Evolutionary conservation across 2,113 vertebrate genomes (phyloP).

Genomic region (Amphilophus citrinellus): DNA sequence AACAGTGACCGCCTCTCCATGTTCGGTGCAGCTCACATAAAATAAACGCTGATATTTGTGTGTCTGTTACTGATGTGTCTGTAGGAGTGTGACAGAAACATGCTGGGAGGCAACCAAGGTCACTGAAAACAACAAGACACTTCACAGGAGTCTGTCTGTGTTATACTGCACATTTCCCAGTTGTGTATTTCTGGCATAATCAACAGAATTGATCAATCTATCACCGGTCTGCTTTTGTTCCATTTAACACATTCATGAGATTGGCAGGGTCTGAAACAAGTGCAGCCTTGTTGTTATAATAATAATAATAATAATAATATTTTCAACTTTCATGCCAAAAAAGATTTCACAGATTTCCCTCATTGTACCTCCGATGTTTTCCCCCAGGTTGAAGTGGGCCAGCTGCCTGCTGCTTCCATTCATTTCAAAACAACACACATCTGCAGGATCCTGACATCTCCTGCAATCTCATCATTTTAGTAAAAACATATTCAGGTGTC

Average conservation of each 20-base stretch:
- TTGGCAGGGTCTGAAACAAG: not conserved
- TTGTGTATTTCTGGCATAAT: not conserved
- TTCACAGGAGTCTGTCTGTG: not conserved
- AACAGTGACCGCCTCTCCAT: not conserved
- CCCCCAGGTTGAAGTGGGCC: not conserved
- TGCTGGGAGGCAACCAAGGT: not conserved
- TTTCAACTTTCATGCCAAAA: conserved; percentile 1
- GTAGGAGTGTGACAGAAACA: not conserved
- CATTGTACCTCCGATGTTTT: not conserved
- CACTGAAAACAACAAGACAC: not conserved
- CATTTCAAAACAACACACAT: not conserved
- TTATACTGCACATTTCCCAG: not conserved
- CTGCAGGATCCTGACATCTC: not conserved
- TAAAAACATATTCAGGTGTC: not conserved
- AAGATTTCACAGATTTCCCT: conserved; percentile 2
- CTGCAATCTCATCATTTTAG: not conserved
- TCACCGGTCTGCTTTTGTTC: not conserved
- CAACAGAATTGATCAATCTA: not conserved
- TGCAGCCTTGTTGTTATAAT: not conserved
- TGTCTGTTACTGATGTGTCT: not conserved
- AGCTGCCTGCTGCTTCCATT: not conserved
- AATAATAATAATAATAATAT: not conserved
- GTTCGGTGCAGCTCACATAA: not conserved
- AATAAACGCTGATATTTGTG: not conserved
- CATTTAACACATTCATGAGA: not conserved